These are phyloP conservation scores for Carollia perspicillata DNA, from an alignment of 2,113 vertebrate species.

Conservation along the genomic window DNA sequence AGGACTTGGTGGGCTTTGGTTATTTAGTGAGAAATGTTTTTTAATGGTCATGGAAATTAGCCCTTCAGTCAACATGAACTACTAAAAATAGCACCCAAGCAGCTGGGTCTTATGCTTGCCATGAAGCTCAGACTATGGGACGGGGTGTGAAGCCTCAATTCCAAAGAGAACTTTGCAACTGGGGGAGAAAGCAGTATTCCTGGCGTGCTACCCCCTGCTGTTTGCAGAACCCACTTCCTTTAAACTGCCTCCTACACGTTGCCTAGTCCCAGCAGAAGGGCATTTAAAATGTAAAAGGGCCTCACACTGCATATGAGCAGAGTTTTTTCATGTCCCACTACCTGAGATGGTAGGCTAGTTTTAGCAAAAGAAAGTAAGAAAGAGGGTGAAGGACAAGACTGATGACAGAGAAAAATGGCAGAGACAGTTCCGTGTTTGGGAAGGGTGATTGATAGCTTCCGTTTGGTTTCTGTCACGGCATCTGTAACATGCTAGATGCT, in stretches of 20 bases:
- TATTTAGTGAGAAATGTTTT: constrained; percentile 52
- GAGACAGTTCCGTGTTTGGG: neutral
- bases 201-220: constrained; percentile 23
- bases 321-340: constrained; percentile 26
- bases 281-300: constrained; percentile 48
- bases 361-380: constrained; percentile 45
- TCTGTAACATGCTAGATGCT: neutral
- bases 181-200: constrained; percentile 37
- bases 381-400: constrained; percentile 25
- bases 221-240: constrained; percentile 44
- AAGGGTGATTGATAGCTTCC: constrained; percentile 32
- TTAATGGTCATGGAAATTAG: constrained; percentile 54
- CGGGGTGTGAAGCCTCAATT: constrained; percentile 59
- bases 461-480: constrained; percentile 47
- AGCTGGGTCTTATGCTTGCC: constrained; percentile 49
- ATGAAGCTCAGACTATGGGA: constrained; percentile 44
- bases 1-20: constrained; percentile 35
- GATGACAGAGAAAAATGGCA: constrained; percentile 41
- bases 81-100: constrained; percentile 58
- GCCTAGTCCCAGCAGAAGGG: neutral
- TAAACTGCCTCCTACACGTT: constrained; percentile 43
- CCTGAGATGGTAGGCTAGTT: constrained; percentile 14
- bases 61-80: constrained; percentile 55
- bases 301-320: constrained; percentile 27
- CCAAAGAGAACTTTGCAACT: constrained; percentile 43